phyloP scores from a whole-genome alignment of 1,140 invertebrate species.

The Chironomus tepperi region DNA sequence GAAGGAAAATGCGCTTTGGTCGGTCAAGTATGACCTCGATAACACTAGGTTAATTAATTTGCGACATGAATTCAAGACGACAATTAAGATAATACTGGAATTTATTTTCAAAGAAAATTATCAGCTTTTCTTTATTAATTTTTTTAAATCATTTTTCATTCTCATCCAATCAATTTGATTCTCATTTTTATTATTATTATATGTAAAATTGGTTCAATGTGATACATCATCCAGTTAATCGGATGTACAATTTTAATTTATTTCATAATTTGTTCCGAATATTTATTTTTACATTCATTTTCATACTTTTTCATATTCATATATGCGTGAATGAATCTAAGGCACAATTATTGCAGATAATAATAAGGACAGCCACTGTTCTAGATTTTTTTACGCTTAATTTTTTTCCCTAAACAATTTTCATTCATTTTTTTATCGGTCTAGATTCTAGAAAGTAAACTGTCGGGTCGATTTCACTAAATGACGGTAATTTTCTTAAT shows the following conservation, averaged over 20 bases:
- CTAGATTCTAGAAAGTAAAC: neutral
- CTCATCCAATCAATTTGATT: conserved; percentile 4
- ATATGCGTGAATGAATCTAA: conserved; percentile 1
- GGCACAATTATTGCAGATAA: conserved; percentile 23
- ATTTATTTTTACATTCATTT: no score
- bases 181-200: neutral
- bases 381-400: neutral
- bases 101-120: neutral
- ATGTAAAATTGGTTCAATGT: conserved; percentile 1
- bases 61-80: neutral
- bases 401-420: conserved; percentile 10
- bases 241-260: neutral
- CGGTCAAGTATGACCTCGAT: no score
- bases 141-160: neutral
- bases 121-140: neutral
- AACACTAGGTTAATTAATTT: no score
- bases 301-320: neutral
- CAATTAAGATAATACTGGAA: conserved; percentile 14
- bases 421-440: neutral
- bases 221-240: neutral
- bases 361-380: conserved; percentile 16
- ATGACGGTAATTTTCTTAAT: neutral
- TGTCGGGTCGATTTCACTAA: neutral
- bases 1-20: no score
- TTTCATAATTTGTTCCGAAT: no score